Evolutionary conservation across 1,140 invertebrate genomes (phyloP), one percentile per base, ranked within the genome.

Genomic region (Trinorchestia longiramus): DNA sequence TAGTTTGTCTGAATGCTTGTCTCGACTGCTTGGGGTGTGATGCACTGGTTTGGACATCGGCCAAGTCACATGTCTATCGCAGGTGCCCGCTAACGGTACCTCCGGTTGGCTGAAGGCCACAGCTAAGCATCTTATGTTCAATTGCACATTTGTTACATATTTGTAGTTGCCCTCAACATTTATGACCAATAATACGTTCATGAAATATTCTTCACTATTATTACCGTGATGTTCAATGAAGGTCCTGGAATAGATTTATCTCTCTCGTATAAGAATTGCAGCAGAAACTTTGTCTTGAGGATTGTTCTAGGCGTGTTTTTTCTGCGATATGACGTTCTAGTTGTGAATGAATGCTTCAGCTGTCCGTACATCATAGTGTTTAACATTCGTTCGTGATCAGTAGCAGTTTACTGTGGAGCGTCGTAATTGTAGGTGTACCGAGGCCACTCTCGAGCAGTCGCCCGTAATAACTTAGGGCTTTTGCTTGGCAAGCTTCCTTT

Each of bases 71-170:
- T 23, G 62, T 77, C 62, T 53, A 19, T 77, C 28, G 62, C 62
- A 77, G 62, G 8, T 77, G 62, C 62, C 28, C 62, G 15, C 62
- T 77, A 77, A 77, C 62, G 62, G 62, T 77, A 77, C 62, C 62
- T 77, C 62, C 62, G 62, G 62, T 77, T 77, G 62, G 62, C 62
- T 77, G 62, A 77, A 77, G 62, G 62, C 62, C 62, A 77, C 62
- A 23, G 62, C 62, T 36, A 77, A 77, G 28, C 62, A 36, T 77
- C 62, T 11, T 77, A 77, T 11, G 62, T 36, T 19, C 36, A 77
- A 28, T 36, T 77, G 11, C 3, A 77, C 28, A 19, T 77, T 77
- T 19, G 62, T 77, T 3, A 23, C 36, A 28, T 36, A 23, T 77
- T 77, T 36, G 15, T 77, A 3, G 28, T 77, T 77, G 1, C 1